A percentile compares a stretch with the other conserved stretches of the same genome.
Evolutionary conservation across 2,888 invertebrate species (phyloP).

Genomic region (Neocrepidodera transversa): DNA sequence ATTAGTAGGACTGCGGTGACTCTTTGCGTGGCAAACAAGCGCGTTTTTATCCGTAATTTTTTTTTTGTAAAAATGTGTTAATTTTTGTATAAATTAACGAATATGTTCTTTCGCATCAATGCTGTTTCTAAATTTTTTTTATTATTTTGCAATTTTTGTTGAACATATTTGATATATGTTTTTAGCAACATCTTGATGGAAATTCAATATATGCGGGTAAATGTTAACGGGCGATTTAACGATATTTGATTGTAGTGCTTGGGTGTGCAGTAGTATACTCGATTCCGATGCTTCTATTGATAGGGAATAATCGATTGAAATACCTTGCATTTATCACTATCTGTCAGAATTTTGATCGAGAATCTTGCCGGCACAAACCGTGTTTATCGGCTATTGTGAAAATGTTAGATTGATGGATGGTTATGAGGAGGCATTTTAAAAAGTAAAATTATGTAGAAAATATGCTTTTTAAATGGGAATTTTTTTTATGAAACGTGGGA

Average conservation of each 20-base stretch:
- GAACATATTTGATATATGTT: too few species aligned
- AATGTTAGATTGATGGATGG: constrained; percentile 45
- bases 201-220: constrained; percentile 7
- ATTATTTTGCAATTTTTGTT: too few species aligned
- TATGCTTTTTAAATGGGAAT: too few species aligned
- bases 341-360: constrained; percentile 43
- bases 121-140: too few species aligned
- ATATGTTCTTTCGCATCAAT: too few species aligned
- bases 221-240: constrained; percentile 35
- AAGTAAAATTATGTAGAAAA: too few species aligned
- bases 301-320: constrained; percentile 46
- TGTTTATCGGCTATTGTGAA: constrained; percentile 43
- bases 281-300: constrained; percentile 38
- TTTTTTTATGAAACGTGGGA: too few species aligned
- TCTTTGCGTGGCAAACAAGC: too few species aligned
- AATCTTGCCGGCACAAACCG: constrained; percentile 43
- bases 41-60: too few species aligned
- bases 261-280: constrained; percentile 28
- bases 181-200: neutral
- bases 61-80: too few species aligned
- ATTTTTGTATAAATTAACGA: too few species aligned
- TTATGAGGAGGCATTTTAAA: constrained; percentile 30
- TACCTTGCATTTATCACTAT: constrained; percentile 45
- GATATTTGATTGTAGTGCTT: constrained; percentile 30
- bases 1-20: too few species aligned